Conservation (phyloP, 2,113 vertebrate species). For the Odocoileus hemionus region DNA sequence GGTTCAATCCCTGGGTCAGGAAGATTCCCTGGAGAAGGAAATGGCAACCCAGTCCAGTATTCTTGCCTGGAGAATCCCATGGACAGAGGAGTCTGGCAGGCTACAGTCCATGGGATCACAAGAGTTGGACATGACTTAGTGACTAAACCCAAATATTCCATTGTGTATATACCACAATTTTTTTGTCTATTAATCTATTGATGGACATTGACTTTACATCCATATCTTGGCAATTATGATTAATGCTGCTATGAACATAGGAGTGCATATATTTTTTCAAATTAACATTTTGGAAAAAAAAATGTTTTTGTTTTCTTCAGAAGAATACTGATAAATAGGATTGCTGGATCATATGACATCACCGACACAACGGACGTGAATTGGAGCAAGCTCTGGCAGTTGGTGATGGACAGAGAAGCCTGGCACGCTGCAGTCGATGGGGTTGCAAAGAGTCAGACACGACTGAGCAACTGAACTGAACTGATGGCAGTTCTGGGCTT, state of each 20-base stretch:
- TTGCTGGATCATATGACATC: not conserved
- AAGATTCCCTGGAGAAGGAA: not conserved
- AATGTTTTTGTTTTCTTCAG: not conserved
- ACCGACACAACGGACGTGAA: accelerated
- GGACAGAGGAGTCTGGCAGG: not conserved
- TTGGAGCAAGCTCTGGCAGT: not conserved
- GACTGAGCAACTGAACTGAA: not conserved
- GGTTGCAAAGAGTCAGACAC: not conserved
- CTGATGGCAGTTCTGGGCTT: not conserved
- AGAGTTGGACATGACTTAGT: not conserved
- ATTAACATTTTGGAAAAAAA: not conserved
- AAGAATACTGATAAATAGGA: not conserved
- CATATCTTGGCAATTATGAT: not conserved
- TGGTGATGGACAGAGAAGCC: not conserved
- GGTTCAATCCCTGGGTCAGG: not conserved
- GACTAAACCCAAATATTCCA: not conserved
- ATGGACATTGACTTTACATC: not conserved
- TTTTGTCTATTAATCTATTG: not conserved
- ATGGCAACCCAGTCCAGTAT: not conserved
- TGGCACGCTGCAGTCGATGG: not conserved
- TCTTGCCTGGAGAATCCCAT: not conserved
- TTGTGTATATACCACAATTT: not conserved
- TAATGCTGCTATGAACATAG: not conserved
- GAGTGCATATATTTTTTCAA: not conserved
- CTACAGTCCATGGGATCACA: not conserved